Conservation (phyloP, 2,888 invertebrate genomes). For the Neocrepidodera transversa region DNA sequence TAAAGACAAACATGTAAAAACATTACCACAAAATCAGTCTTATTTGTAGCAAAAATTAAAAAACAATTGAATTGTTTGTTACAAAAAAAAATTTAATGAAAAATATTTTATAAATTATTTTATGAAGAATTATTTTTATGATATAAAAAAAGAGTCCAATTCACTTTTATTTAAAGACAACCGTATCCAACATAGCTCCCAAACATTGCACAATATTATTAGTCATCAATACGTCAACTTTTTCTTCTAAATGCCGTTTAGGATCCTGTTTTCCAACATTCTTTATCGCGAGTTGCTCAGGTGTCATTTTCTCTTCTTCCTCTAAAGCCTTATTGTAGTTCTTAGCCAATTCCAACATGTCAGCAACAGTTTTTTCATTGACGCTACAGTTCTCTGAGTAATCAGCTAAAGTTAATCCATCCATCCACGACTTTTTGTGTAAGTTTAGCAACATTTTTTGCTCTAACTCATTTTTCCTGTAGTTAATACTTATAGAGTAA, state of each 20-base stretch:
- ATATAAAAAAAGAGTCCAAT: not conserved
- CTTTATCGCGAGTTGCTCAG: constrained; percentile 98
- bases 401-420: constrained; percentile 88
- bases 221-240: constrained; percentile 95
- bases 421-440: constrained; percentile 99
- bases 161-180: constrained; percentile 78
- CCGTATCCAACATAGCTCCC: constrained; percentile 95
- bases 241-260: constrained; percentile 98
- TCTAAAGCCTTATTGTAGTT: constrained; percentile 91
- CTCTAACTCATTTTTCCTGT: constrained; percentile 97
- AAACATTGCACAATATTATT: constrained; percentile 97
- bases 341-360: constrained; percentile 97
- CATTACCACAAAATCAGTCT: no score
- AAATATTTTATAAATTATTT: constrained; percentile 19
- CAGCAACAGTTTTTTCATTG: constrained; percentile 93
- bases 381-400: constrained; percentile 92
- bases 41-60: not conserved
- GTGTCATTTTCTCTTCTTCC: constrained; percentile 99
- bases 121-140: not conserved
- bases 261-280: constrained; percentile 99
- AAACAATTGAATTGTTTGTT: not conserved
- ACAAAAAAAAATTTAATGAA: constrained; percentile 15
- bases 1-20: no score
- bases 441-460: constrained; percentile 99
- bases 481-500: constrained; percentile 99